Evolutionary conservation across 1,140 invertebrate genomes (phyloP), one percentile per base, ranked within the genome.

Genomic region (Andrena cerasifolii): DNA sequence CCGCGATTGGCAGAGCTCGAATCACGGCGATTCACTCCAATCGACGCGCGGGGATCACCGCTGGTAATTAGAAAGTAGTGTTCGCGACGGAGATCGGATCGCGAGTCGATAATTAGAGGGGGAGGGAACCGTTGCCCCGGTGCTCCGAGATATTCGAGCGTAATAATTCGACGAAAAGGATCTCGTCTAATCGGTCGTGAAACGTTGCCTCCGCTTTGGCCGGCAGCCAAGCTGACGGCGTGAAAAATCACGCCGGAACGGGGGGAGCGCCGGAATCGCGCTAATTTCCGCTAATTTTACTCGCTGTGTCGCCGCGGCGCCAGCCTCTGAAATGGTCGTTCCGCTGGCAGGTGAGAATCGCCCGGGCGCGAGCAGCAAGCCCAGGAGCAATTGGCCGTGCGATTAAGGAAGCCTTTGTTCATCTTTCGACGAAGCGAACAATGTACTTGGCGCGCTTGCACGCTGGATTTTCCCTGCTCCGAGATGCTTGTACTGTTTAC

Each of bases 241-340:
- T 51, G 70, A 72, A 72, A 72, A 72, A 72, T 61, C 36, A 24
- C 54, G 28, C 54, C 8, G 5, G 0, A 31, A 31, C 53, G 0
- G 18, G 18, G 7, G 18, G 7, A 7, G 1, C 1, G 33, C 4
- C 28, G 40, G 14, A 47, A 24, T 59, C 53, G 10, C 24, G 36
- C 24, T 70, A 58, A 70, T 70, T 72, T 62, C 45, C 51, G 45
- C 2, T 51, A 33, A 62, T 72, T 72, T 61, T 28, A 14, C 21
- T n/a, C n/a, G n/a, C n/a, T n/a, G n/a, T n/a, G n/a, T n/a, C n/a
- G n/a, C n/a, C n/a, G n/a, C n/a, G n/a, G 2, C n/a, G n/a, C 18
- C 0, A 40, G 10, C 10, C 10, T 12, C 18, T 65, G 8, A 14
- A 28, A 14, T 10, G 28, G 14, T 16, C 18, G 43, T 47, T 59